These are phyloP conservation scores for Corythoichthys haematopterus DNA, from an alignment of 2,113 vertebrate species.

Conservation along the genomic window DNA sequence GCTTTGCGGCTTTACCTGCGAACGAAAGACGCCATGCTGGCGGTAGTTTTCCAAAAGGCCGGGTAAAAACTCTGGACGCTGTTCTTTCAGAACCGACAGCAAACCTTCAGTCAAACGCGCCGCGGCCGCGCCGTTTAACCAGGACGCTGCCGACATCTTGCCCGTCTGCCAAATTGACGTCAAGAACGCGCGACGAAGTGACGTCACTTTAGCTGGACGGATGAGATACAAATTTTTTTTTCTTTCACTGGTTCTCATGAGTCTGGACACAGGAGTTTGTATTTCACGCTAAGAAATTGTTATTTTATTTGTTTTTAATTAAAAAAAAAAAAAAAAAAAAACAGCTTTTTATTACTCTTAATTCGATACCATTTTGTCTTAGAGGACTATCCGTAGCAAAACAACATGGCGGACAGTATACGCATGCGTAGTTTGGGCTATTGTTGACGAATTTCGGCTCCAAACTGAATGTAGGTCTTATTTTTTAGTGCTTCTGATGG, in stretches of 20 bases:
- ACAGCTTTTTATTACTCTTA: too few species aligned
- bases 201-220: slow-evolving; percentile 44
- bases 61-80: slow-evolving; percentile 67
- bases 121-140: slow-evolving; percentile 69
- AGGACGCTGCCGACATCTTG: slow-evolving; percentile 71
- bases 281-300: too few species aligned
- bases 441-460: not conserved
- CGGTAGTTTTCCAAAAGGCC: slow-evolving; percentile 65
- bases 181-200: not conserved
- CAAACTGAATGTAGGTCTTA: not conserved
- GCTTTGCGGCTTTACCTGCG: slow-evolving; percentile 54
- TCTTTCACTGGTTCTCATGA: too few species aligned
- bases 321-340: too few species aligned
- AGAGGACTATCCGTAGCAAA: not conserved
- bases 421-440: not conserved
- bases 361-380: not conserved
- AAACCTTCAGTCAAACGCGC: slow-evolving; percentile 70
- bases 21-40: slow-evolving; percentile 68
- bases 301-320: too few species aligned
- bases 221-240: too few species aligned
- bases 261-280: too few species aligned
- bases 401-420: not conserved
- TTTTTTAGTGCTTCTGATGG: slow-evolving; percentile 48
- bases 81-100: slow-evolving; percentile 69
- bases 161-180: slow-evolving; percentile 1